Base-by-base conservation (phyloP, 2,888 invertebrate species). In the Pharmacophagus antenor region DNA sequence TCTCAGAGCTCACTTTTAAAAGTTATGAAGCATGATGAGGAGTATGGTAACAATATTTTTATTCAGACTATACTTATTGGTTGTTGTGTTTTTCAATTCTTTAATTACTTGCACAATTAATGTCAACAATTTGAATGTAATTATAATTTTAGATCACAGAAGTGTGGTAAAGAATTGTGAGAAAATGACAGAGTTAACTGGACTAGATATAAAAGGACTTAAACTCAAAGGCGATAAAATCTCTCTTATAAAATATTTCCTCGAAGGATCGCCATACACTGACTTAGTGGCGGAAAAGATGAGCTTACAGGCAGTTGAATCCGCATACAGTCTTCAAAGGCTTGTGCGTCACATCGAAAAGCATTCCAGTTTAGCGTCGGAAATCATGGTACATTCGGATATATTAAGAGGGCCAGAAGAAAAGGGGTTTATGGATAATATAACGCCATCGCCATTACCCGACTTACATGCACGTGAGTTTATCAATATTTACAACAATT, bases 1-100 rank as follows among this genome's bases (percentile, higher is more conserved):
- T 70, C 79, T n/a, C 85, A 85, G 57, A 73, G 79, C 6, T 76
- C 83, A 5, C 81, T 89, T 64, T 67, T 89, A 58, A 82, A 74
- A 51, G 82, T 80, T 0, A 84, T 85, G 79, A 82, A 84, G 65
- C 82, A 80, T 64, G 63, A 70, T 7, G 76, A 80, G 5, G 80
- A 84, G 12, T 80, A 74, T 74, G 84, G 88, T 88, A 79, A 69
- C 42, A 46, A 49, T 10, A 20, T 18, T 49, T 49, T 20, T 37
- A n/a, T 15, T 37, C 4, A 8, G n/a, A n/a, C n/a, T n/a, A n/a
- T 5, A 37, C 31, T 1, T 31, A 12, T 2, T 37, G 15, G 8
- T 27, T 27, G 7, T 27, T 27, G 10, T 4, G 27, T 27, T 27
- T 2, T 27, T 27, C 10, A 10, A 27, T 27, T 4, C 5, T 37